phyloP scores from a whole-genome alignment of 2,113 vertebrate genomes.

The Girardinichthys multiradiatus region DNA sequence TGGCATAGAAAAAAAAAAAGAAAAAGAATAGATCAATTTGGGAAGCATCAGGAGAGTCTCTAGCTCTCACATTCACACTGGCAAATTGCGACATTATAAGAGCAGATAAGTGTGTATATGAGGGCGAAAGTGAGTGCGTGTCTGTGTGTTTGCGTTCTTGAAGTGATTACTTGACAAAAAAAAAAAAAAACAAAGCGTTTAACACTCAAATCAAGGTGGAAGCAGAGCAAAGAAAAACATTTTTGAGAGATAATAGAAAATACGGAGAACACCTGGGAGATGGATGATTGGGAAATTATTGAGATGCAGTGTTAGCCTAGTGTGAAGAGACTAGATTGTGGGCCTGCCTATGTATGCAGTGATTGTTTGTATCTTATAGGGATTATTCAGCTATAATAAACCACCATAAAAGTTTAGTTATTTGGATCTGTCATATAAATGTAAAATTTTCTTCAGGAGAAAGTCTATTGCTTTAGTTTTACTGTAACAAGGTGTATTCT shows the following conservation, averaged over 20 bases:
- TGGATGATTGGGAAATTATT: slow-evolving; percentile 15
- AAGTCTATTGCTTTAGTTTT: not conserved
- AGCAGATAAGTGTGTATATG: slow-evolving; percentile 60
- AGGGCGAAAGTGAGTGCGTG: not conserved
- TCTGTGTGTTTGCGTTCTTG: slow-evolving; percentile 33
- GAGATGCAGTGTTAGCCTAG: not conserved
- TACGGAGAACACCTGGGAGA: slow-evolving; percentile 14
- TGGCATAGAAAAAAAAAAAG: slow-evolving; percentile 41
- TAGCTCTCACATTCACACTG: slow-evolving; percentile 41
- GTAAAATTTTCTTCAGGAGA: not conserved
- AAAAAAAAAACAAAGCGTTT: slow-evolving; percentile 43
- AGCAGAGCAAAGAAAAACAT: slow-evolving; percentile 32
- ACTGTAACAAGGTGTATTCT: not conserved
- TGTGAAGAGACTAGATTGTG: not conserved
- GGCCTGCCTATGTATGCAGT: slow-evolving; percentile 14
- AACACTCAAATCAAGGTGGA: slow-evolving; percentile 64
- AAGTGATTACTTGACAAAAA: slow-evolving; percentile 63
- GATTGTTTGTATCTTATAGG: not conserved
- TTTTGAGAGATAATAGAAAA: slow-evolving; percentile 38
- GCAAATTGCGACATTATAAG: slow-evolving; percentile 61
- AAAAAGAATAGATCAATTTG: slow-evolving; percentile 70
- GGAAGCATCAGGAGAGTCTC: slow-evolving; percentile 51
- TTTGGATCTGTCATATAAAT: not conserved
- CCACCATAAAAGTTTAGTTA: not conserved
- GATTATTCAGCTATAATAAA: not conserved